Percentiles rank a stretch among this genome's conserved stretches.
These are phyloP conservation scores for Anguilla marmorata DNA, from an alignment of 2,797 vertebrate species.

Conservation along the genomic window DNA sequence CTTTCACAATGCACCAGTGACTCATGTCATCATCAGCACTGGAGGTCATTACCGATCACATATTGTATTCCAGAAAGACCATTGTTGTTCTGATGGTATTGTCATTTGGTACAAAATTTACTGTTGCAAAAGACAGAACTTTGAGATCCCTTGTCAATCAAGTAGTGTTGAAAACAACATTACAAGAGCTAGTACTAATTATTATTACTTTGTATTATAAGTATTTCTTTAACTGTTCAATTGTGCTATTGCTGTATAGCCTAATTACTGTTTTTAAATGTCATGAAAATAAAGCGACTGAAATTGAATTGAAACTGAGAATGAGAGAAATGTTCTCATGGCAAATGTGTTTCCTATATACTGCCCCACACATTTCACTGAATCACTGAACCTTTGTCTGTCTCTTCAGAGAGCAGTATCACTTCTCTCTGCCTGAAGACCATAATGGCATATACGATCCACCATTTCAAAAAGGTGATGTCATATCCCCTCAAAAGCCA, in stretches of 20 bases:
- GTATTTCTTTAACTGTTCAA: neutral
- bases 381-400: neutral
- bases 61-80: neutral
- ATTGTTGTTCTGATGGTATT: neutral
- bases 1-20: constrained; percentile 33
- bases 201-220: neutral
- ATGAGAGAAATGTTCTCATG: neutral
- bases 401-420: neutral
- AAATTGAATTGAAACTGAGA: neutral
- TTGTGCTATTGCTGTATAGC: neutral
- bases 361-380: neutral
- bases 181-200: too few species aligned
- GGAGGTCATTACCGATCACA: constrained; percentile 7
- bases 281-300: neutral
- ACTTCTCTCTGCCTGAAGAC: constrained; percentile 15
- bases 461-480: neutral
- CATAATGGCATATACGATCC: neutral
- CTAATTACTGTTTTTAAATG: too few species aligned
- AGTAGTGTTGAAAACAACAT: too few species aligned
- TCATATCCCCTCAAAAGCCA: neutral
- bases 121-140: neutral
- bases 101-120: neutral
- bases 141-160: too few species aligned
- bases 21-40: constrained; percentile 28
- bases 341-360: neutral